Percentiles rank a stretch among this genome's conserved stretches.
Conservation (phyloP, 2,797 vertebrate species). For the Holocentrus rufus region DNA sequence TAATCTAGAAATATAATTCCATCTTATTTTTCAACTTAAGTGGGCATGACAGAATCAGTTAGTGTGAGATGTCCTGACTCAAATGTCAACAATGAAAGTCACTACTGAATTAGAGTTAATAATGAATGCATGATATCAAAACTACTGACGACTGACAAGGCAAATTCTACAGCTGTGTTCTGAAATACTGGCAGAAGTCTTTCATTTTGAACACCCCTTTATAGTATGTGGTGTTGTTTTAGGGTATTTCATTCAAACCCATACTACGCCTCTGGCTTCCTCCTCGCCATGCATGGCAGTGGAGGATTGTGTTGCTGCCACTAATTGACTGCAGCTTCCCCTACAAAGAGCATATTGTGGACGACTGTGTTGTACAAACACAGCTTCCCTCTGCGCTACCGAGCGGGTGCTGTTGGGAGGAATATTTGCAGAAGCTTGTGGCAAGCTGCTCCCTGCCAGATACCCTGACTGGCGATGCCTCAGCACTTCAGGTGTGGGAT, state of each 20-base stretch:
- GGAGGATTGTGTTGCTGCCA: conserved; percentile 43
- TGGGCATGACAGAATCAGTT: too few species aligned
- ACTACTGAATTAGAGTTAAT: neutral
- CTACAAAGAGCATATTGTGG: conserved; percentile 70
- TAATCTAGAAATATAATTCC: too few species aligned
- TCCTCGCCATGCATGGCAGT: neutral
- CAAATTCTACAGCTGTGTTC: neutral
- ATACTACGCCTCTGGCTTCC: neutral
- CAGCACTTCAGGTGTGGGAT: conserved; percentile 62
- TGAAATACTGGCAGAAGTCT: neutral
- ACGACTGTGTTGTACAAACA: conserved; percentile 51
- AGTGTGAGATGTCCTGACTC: too few species aligned
- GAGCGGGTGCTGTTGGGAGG: conserved; percentile 37
- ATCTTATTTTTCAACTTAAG: too few species aligned
- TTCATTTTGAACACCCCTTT: neutral
- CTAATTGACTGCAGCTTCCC: conserved; percentile 62
- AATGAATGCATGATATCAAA: neutral
- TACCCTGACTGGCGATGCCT: conserved; percentile 38
- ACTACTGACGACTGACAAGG: neutral
- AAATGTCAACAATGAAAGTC: too few species aligned
- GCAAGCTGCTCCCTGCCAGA: conserved; percentile 31
- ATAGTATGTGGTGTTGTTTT: conserved; percentile 3
- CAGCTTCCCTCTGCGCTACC: conserved; percentile 16
- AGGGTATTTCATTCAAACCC: neutral
- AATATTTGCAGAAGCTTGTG: conserved; percentile 45